Evolutionary conservation across 2,113 vertebrate genomes (phyloP).

Genomic region (Pelobates fuscus): DNA sequence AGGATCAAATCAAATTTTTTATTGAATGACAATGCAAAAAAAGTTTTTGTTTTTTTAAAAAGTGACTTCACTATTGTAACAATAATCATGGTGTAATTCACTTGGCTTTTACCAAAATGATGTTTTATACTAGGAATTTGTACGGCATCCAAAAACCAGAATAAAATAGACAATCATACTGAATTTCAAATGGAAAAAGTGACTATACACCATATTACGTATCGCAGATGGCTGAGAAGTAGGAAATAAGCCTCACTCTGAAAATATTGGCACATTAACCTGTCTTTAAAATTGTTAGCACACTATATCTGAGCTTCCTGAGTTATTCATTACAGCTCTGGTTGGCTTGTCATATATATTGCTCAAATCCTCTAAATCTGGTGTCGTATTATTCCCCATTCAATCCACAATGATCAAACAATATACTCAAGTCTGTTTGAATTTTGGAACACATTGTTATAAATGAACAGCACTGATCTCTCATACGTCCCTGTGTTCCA

Average conservation of each 20-base stretch:
- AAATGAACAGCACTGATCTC: no score
- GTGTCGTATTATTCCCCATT: constrained; percentile 3
- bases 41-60: no score
- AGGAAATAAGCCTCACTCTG: constrained; percentile 27
- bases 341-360: constrained; percentile 13
- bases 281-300: constrained; percentile 37
- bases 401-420: no score
- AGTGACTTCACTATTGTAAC: constrained; percentile 21
- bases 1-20: not conserved
- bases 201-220: constrained; percentile 38
- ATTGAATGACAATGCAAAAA: constrained; percentile 32
- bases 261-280: constrained; percentile 30
- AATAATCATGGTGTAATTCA: constrained; percentile 24
- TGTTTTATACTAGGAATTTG: constrained; percentile 44
- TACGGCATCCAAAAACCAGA: constrained; percentile 32
- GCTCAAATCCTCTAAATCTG: constrained; percentile 10
- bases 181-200: constrained; percentile 44
- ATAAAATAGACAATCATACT: constrained; percentile 43
- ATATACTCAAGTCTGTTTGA: no score
- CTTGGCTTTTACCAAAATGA: constrained; percentile 38
- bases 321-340: constrained; percentile 21
- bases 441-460: no score
- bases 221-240: constrained; percentile 33
- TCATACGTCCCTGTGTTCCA: no score
- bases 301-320: constrained; percentile 21